These are phyloP conservation scores for Cyprinodon brontotheroides DNA, from an alignment of 2,113 vertebrate genomes.

Conservation along the genomic window DNA sequence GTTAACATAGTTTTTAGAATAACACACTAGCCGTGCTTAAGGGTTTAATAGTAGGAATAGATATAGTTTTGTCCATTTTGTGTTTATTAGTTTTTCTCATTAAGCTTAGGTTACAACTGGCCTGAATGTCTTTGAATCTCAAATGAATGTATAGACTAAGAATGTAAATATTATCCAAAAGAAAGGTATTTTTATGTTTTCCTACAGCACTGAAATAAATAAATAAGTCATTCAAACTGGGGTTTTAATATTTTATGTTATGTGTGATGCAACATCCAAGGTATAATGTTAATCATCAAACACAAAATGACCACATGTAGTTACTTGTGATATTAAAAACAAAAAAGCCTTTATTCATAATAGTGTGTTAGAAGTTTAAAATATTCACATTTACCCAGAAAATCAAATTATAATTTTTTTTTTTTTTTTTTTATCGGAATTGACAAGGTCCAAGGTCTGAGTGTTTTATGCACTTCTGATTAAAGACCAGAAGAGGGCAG, in stretches of 20 bases:
- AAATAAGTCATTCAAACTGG: constrained; percentile 12
- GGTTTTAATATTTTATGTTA: neutral
- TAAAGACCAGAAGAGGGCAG: constrained; percentile 36
- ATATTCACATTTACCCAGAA: neutral
- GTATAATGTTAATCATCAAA: neutral
- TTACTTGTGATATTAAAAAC: neutral
- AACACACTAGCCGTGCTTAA: neutral
- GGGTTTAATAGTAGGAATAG: neutral
- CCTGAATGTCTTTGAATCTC: neutral
- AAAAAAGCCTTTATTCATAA: neutral
- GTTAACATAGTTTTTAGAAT: neutral
- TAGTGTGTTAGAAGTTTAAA: neutral
- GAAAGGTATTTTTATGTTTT: constrained; percentile 68
- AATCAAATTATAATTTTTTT: neutral
- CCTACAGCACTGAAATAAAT: constrained; percentile 42
- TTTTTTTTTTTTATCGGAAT: too few species aligned
- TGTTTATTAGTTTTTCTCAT: neutral
- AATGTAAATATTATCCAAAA: constrained; percentile 48
- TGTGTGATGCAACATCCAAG: neutral
- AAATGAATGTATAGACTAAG: constrained; percentile 12
- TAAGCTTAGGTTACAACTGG: neutral
- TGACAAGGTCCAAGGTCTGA: neutral
- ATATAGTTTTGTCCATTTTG: neutral
- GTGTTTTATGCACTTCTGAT: neutral
- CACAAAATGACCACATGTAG: constrained; percentile 27